A percentile compares a stretch with the other conserved stretches of the same genome.
phyloP scores from a whole-genome alignment of 2,113 vertebrate species.

The Scomber scombrus region DNA sequence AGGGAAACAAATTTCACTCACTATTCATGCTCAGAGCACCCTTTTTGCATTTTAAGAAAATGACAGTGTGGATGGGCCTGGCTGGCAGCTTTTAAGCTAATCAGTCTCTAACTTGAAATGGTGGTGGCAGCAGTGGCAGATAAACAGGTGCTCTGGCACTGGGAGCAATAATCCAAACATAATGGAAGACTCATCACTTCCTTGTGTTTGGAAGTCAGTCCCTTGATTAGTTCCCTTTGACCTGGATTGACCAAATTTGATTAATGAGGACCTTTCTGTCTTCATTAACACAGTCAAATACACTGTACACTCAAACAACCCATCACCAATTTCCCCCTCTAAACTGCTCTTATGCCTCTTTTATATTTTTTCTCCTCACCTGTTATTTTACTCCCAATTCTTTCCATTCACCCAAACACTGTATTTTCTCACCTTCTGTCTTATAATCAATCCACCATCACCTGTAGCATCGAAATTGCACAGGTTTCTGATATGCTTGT shows the following conservation, averaged over 20 bases:
- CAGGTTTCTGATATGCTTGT: not conserved
- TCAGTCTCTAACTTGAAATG: not conserved
- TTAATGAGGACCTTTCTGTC: conserved; percentile 48
- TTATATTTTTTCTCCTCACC: not conserved
- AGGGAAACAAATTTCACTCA: not conserved
- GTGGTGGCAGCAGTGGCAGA: conserved; percentile 4
- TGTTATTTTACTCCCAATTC: conserved; percentile 28
- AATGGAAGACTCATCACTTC: conserved; percentile 54
- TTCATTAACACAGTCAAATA: conserved; percentile 48
- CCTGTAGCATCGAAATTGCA: conserved; percentile 20
- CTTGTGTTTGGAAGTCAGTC: conserved; percentile 32
- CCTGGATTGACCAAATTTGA: conserved; percentile 49
- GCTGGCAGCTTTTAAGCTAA: not conserved
- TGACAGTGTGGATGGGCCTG: not conserved
- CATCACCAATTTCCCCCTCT: conserved; percentile 12
- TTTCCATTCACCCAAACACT: conserved; percentile 24
- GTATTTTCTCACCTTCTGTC: conserved; percentile 3
- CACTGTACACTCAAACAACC: conserved; percentile 22
- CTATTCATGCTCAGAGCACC: not conserved
- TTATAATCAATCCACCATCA: not conserved
- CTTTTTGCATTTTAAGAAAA: not conserved
- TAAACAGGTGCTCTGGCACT: conserved; percentile 30
- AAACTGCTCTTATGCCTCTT: conserved; percentile 23
- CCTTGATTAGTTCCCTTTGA: conserved; percentile 58
- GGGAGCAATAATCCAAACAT: conserved; percentile 38